A percentile compares a stretch with the other conserved stretches of the same genome.
Evolutionary conservation across 1,140 invertebrate genomes (phyloP).

Genomic region (Diorhabda carinulata): DNA sequence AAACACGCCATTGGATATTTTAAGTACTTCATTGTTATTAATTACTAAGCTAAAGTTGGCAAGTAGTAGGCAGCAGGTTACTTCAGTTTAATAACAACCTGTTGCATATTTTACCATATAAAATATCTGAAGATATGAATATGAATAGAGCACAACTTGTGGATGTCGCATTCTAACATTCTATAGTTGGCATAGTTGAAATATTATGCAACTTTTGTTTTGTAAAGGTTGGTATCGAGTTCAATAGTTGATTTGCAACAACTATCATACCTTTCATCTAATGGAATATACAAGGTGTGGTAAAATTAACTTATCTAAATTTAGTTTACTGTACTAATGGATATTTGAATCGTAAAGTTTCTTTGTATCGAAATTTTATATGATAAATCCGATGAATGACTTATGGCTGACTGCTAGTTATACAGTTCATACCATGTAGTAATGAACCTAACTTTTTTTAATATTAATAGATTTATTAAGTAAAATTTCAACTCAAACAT

Average conservation of each 20-base stretch:
- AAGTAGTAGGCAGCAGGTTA: constrained; percentile 15
- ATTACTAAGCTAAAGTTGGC: constrained; percentile 5
- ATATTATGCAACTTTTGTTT: constrained; percentile 3
- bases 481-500: too few relatives aligned
- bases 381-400: too few relatives aligned
- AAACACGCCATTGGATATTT: not conserved
- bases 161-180: constrained; percentile 2
- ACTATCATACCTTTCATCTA: too few relatives aligned
- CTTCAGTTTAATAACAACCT: constrained; percentile 17
- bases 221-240: not conserved
- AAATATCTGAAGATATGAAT: constrained; percentile 4
- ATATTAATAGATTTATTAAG: too few relatives aligned
- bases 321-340: too few relatives aligned
- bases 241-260: not conserved
- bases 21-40: constrained; percentile 6
- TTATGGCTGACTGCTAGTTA: too few relatives aligned
- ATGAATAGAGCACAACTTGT: not conserved
- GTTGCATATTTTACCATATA: constrained; percentile 20
- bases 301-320: too few relatives aligned
- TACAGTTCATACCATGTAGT: too few relatives aligned
- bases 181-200: not conserved
- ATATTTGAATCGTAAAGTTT: too few relatives aligned
- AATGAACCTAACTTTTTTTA: too few relatives aligned
- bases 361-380: too few relatives aligned
- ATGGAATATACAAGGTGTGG: too few relatives aligned